Evolutionary conservation across 2,797 vertebrate species (phyloP).

Genomic region (Synanceia verrucosa): DNA sequence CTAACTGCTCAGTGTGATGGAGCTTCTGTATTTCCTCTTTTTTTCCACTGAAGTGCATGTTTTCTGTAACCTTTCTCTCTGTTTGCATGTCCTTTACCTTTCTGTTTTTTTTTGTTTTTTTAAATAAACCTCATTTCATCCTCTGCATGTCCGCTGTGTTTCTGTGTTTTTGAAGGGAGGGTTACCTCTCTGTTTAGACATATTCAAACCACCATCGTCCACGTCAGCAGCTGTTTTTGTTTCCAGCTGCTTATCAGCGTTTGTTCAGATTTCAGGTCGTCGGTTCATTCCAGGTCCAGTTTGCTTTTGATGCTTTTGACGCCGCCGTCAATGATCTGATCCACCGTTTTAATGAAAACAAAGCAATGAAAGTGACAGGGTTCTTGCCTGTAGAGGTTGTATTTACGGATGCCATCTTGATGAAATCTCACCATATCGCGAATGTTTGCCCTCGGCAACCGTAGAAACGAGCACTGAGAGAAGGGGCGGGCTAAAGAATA

Average conservation of each 20-base stretch:
- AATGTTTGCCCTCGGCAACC: no score
- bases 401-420: no score
- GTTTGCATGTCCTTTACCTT: slow-evolving; percentile 54
- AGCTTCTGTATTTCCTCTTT: slow-evolving; percentile 16
- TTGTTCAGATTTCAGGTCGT: slow-evolving; percentile 25
- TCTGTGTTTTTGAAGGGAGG: slow-evolving; percentile 42
- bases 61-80: slow-evolving; percentile 47
- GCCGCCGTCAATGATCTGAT: not conserved
- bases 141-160: slow-evolving; percentile 53
- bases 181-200: slow-evolving; percentile 70
- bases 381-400: no score
- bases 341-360: not conserved
- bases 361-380: no score
- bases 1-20: not conserved
- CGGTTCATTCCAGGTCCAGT: not conserved
- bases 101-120: no score
- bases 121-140: slow-evolving; percentile 49
- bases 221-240: slow-evolving; percentile 15
- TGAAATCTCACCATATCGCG: no score
- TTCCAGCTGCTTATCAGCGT: slow-evolving; percentile 51
- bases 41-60: slow-evolving; percentile 37
- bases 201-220: slow-evolving; percentile 30
- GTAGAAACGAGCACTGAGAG: no score
- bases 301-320: not conserved
- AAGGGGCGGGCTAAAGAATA: no score